These are phyloP conservation scores for Drosophila quadrilineata DNA, from an alignment of 1,140 invertebrate genomes.

Conservation along the genomic window DNA sequence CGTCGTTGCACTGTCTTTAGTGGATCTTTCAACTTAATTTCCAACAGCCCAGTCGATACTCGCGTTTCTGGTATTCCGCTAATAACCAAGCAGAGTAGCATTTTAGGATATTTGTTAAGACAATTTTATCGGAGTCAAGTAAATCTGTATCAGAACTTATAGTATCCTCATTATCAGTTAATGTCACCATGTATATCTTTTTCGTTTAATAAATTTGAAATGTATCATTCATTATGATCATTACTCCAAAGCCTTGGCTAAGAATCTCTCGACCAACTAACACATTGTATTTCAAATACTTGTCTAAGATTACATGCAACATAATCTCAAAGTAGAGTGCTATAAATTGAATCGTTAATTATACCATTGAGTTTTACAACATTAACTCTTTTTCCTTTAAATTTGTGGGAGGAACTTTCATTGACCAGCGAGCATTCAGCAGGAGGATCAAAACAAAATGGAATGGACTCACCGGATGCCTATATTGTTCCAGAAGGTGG, in stretches of 20 bases:
- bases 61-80: background rate
- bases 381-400: conserved; percentile 1
- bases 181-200: conserved; percentile 1
- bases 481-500: conserved; percentile 7
- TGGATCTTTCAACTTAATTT: conserved; percentile 23
- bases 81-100: conserved; percentile 1
- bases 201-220: conserved; percentile 9
- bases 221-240: conserved; percentile 1
- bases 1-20: conserved; percentile 33
- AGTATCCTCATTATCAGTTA: too few species aligned
- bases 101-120: conserved; percentile 12
- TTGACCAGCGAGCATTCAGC: conserved; percentile 13
- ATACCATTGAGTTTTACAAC: conserved; percentile 19
- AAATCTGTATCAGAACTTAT: conserved; percentile 6
- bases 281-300: conserved; percentile 17
- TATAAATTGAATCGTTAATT: conserved; percentile 18
- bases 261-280: conserved; percentile 21
- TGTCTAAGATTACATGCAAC: conserved; percentile 33
- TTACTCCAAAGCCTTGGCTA: conserved; percentile 19
- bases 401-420: conserved; percentile 6
- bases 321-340: conserved; percentile 23
- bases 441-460: conserved; percentile 23
- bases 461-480: conserved; percentile 16
- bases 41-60: conserved; percentile 14
- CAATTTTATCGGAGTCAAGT: conserved; percentile 3